phyloP scores from a whole-genome alignment of 2,888 invertebrate species.

The Poecilobothrus nobilitatus region DNA sequence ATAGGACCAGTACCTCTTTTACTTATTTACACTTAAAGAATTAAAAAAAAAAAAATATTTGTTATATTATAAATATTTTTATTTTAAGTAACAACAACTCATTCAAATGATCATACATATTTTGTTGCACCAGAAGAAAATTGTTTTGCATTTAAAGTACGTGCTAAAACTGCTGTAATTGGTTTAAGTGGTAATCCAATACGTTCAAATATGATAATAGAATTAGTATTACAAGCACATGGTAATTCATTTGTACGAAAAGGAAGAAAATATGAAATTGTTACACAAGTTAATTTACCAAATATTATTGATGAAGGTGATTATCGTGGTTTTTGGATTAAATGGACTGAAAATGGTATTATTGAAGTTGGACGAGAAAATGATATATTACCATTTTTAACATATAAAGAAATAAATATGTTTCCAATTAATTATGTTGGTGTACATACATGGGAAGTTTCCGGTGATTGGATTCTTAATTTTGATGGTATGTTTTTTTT shows the following conservation, averaged over 20 bases:
- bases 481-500: background rate
- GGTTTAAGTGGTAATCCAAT: conserved; percentile 1
- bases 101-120: background rate
- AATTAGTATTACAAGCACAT: background rate
- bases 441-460: background rate
- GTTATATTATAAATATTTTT: no score
- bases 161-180: background rate
- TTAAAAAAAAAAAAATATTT: no score
- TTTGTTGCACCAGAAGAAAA: background rate
- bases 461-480: background rate
- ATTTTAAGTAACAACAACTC: background rate
- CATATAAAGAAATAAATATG: conserved; percentile 2
- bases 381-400: conserved; percentile 5
- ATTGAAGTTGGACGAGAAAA: background rate
- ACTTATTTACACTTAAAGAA: no score
- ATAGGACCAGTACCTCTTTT: no score
- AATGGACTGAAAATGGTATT: background rate
- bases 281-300: background rate
- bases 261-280: background rate
- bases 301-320: conserved; percentile 2
- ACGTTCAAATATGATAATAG: background rate
- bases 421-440: conserved; percentile 11
- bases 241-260: background rate
- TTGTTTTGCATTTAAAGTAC: conserved; percentile 8
- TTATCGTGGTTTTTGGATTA: conserved; percentile 7